These are phyloP conservation scores for Punctoribates punctum DNA, from an alignment of 2,888 invertebrate species.

Conservation along the genomic window DNA sequence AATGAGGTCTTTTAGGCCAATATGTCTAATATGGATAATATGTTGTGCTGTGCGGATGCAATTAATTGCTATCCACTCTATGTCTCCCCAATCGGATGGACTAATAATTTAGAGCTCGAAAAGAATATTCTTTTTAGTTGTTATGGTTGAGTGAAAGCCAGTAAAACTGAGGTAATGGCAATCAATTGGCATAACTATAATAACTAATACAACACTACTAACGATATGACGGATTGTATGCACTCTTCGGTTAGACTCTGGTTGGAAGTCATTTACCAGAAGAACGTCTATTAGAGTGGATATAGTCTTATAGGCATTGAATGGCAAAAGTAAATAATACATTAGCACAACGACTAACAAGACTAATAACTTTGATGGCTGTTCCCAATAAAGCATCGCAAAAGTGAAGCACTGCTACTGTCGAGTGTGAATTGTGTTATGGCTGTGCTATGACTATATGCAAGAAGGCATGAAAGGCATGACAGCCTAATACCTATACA, in stretches of 20 bases:
- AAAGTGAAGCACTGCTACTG: not conserved
- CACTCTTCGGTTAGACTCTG: not conserved
- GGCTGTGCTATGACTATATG: not conserved
- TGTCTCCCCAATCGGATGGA: not conserved
- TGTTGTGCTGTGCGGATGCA: not conserved
- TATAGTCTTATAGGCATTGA: not conserved
- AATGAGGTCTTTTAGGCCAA: not conserved
- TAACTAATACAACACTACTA: conserved; percentile 1
- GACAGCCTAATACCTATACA: conserved; percentile 7
- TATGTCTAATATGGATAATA: too few relatives aligned
- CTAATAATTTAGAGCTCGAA: not conserved
- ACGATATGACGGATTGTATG: conserved; percentile 6
- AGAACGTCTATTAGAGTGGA: not conserved
- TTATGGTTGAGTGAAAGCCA: not conserved
- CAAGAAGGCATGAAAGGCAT: conserved; percentile 5
- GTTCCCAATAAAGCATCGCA: not conserved
- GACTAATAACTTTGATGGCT: conserved; percentile 14
- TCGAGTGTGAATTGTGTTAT: not conserved
- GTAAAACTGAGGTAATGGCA: not conserved
- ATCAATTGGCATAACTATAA: not conserved
- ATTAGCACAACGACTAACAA: conserved; percentile 7
- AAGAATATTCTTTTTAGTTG: not conserved
- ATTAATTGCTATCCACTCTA: not conserved
- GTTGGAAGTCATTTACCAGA: conserved; percentile 13
- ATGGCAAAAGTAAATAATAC: conserved; percentile 14